These are phyloP conservation scores for Kryptopterus vitreolus DNA, from an alignment of 2,797 vertebrate genomes.

Conservation along the genomic window DNA sequence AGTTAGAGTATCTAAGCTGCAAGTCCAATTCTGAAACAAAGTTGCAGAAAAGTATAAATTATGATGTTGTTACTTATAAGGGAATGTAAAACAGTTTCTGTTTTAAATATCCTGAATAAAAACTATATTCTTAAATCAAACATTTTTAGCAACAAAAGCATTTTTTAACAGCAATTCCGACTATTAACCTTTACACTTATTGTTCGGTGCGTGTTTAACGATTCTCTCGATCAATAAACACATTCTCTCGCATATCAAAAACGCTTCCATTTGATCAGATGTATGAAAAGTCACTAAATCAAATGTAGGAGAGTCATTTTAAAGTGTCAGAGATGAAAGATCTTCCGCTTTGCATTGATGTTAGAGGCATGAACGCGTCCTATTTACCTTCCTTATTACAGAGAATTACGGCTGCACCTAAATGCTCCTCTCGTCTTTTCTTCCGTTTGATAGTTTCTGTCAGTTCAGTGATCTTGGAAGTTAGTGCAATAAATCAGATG, in stretches of 20 bases:
- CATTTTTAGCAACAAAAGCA: neutral
- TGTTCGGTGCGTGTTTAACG: neutral
- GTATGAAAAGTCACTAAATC: neutral
- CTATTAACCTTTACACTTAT: neutral
- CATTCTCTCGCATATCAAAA: neutral
- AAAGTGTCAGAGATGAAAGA: neutral
- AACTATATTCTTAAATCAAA: neutral
- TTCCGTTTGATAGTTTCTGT: slow-evolving; percentile 20
- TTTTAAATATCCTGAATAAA: neutral
- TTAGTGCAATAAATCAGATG: slow-evolving; percentile 50
- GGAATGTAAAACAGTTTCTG: neutral
- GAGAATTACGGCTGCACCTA: neutral
- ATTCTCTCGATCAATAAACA: neutral
- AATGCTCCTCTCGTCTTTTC: neutral
- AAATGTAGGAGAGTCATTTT: neutral
- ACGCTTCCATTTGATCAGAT: neutral
- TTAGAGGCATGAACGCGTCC: neutral
- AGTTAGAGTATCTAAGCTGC: neutral
- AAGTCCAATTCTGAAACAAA: neutral
- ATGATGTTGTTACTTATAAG: neutral
- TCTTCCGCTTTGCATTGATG: neutral
- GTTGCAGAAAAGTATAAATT: neutral
- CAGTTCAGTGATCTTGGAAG: slow-evolving; percentile 7
- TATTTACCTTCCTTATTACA: slow-evolving; percentile 8
- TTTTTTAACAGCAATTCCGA: neutral